Evolutionary conservation across 1,140 invertebrate species (phyloP).

Genomic region (Scylla paramamosain): DNA sequence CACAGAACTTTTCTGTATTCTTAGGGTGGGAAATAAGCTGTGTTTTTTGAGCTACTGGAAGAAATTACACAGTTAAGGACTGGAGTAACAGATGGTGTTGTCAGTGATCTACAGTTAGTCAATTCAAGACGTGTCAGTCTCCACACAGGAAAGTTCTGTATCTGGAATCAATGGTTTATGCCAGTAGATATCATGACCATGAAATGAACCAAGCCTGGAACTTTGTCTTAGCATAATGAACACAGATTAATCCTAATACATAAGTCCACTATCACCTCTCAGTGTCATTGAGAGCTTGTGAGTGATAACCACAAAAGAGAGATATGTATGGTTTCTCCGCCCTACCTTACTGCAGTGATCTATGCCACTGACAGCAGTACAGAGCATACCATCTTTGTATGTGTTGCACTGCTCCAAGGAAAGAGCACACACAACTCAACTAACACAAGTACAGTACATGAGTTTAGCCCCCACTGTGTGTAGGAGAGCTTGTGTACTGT

Average conservation of each 20-base stretch:
- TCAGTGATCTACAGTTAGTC: not conserved
- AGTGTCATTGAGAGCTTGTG: not conserved
- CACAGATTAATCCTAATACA: not conserved
- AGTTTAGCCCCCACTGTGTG: too few species aligned
- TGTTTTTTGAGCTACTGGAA: not conserved
- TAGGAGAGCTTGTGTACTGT: too few species aligned
- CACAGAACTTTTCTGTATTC: not conserved
- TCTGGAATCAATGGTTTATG: not conserved
- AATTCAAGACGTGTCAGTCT: not conserved
- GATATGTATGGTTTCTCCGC: not conserved
- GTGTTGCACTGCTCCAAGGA: too few species aligned
- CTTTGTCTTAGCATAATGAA: not conserved
- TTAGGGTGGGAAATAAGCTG: not conserved
- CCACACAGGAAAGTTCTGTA: not conserved
- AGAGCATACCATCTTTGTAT: too few species aligned
- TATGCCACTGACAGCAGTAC: too few species aligned
- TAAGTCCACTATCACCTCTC: not conserved
- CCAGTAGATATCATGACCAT: not conserved
- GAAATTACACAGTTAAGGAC: too few species aligned
- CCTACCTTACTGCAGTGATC: too few species aligned
- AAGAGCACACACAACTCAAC: too few species aligned
- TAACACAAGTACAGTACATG: too few species aligned
- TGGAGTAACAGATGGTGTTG: not conserved
- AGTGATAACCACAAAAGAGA: not conserved
- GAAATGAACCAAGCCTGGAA: constrained; percentile 1